Evolutionary conservation across 2,113 vertebrate species (phyloP), one percentile per base, ranked within the genome.

Genomic region (Acrocephalus kingi): DNA sequence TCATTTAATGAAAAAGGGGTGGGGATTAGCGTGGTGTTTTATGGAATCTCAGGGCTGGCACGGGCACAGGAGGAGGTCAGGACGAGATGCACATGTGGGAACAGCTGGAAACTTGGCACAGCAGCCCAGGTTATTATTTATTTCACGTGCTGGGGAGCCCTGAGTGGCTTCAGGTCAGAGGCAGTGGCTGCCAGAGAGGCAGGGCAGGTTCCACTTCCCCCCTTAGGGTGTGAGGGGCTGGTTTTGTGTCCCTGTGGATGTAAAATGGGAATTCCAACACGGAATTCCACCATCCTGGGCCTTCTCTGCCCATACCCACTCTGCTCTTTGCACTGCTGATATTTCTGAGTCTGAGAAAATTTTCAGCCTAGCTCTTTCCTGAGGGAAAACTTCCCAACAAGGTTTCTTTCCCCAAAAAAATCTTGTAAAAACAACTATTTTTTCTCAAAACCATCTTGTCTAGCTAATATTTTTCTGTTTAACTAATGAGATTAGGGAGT

Each of bases 71-170:
- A 94, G 96, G 95, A 93, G 90, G 95, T 43, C 66, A 82, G 87
- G 73, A 75, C 13, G 85, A 69, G 92, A 76, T 80, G 68, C 96
- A 97, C 92, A 96, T 97, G 96, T 97, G 96, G 92, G 77, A 96
- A 96, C 96, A 97, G 96, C 96, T 97, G 96, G 96, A 97, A 90
- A 80, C 92, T 88, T 94, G 95, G 95, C 90, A 76, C 16, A 0
- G 90, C 17, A 76, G 71, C 88, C 79, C 13, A 3, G 75, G 41
- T 88, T 96, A 27, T 96, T 96, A 88, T 86, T 94, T 49, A 88
- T 86, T 94, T 49, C 76, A 67, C 79, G 25, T 88, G 88, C 19
- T 51, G 5, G 85, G 95, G 63, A 97, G 92, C 82, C 83, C 85
- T 12, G 75, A 41, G 28, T 1, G 37, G 27, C 33, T 45, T 37